Evolutionary conservation across 2,888 invertebrate genomes (phyloP), one percentile per base, ranked within the genome.

Genomic region (Crioceris asparagi): DNA sequence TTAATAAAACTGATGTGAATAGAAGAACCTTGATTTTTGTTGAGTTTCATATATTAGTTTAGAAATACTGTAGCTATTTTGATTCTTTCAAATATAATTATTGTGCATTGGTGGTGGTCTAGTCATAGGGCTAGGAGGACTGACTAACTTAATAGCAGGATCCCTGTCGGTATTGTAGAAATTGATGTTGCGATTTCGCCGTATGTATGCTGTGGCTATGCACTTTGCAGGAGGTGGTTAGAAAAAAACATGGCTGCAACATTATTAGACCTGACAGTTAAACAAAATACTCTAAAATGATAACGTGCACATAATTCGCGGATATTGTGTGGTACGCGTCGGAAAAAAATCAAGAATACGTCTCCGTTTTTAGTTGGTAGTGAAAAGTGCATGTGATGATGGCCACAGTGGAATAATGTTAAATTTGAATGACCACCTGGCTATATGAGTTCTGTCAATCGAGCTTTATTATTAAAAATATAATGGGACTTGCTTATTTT

Each of bases 401-500:
- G 25, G 11, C n/a, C 25, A n/a, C 25, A 12, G n/a, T 3, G 2
- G 14, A 42, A 32, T 41, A 37, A 44, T 47, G 50, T 52, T 47
- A 45, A 50, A 47, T 52, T 53, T 55, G 50, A 48, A 50, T 59
- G 60, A 61, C 60, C 61, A 61, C 60, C 61, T 61, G 61, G 60
- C 56, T 57, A 47, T 44, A 46, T 46, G 43, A 41, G 35, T 43
- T 50, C 51, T 55, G 55, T 57, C 56, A 55, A 50, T 54, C 48
- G 49, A 52, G 52, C 52, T 52, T 51, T 52, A 54, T 50, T 51
- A 51, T 51, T 50, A 50, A 47, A 55, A 54, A 54, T 53, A 54
- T 53, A 50, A 59, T 59, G 58, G 55, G 51, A 51, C 49, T 51
- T 51, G 44, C 50, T 46, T 44, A 46, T 49, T 53, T 53, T 47